Base-by-base conservation (phyloP, 1,140 invertebrate genomes). In the Drosophila sp. region DNA sequence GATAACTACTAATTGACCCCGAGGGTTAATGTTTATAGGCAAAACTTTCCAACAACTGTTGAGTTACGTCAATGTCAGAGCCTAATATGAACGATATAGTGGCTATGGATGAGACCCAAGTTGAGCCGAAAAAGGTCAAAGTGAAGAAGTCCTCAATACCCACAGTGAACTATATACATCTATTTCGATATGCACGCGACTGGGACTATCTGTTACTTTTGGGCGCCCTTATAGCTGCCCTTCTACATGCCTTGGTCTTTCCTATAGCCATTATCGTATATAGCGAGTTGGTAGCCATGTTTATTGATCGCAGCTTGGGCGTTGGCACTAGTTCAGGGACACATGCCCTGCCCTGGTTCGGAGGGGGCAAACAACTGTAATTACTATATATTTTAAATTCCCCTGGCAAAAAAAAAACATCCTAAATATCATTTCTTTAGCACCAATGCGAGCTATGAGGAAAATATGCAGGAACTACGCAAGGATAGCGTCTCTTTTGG, bases 211-310 rank as follows among this genome's bases (percentile, higher is more conserved):
- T 75, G 6, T 62, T 90, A 93, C 53, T 94, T 1, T 59, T 93
- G 16, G 65, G 92, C 7, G 94, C 93, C 4, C 69, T 95, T 21
- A 73, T 95, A 41, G 90, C 94, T 62, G 94, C 94, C 3, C 76
- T 92, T 1, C 76, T 95, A 11, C 94, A 93, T 72, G 93, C 94
- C 6, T 76, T 94, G 14, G 93, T 94, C 67, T 94, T 95, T 80
- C 94, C 95, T 2, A 81, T 94, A 2, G 94, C 95, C 21, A 94
- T 95, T 36, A 91, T 95, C 2, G 92, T 95, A 5, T 96, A 96
- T 91, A 95, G 95, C 8, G 93, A 94, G 76, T 92, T 96, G 71
- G 95, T 95, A 2, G 94, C 94, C 4, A 92, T 95, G 51, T 92
- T 95, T 73, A 94, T 95, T 6, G 93, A 92, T 48, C 62, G 93